A percentile compares a stretch with the other conserved stretches of the same genome.
phyloP scores from a whole-genome alignment of 2,888 invertebrate genomes.

The Phortica okadai region DNA sequence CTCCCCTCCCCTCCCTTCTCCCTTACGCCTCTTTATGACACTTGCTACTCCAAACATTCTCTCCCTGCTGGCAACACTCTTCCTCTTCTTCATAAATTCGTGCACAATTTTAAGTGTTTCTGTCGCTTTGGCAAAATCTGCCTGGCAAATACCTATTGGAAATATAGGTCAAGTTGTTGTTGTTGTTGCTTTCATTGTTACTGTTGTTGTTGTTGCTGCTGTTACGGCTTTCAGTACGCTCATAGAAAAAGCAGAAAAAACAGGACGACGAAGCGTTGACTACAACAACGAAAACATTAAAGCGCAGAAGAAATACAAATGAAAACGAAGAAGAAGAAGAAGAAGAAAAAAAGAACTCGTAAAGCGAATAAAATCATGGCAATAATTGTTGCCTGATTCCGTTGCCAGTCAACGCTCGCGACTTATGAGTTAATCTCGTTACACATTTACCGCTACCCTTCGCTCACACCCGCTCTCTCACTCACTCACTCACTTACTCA shows the following conservation, averaged over 20 bases:
- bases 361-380: slow-evolving; percentile 54
- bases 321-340: neutral
- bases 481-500: neutral
- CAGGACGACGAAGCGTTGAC: slow-evolving; percentile 31
- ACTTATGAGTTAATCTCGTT: slow-evolving; percentile 66
- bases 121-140: neutral
- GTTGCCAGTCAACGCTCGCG: slow-evolving; percentile 40
- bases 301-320: too few species aligned
- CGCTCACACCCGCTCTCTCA: neutral
- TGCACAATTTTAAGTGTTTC: slow-evolving; percentile 36
- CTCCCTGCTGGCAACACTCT: slow-evolving; percentile 20
- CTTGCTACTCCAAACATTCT: slow-evolving; percentile 13
- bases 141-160: slow-evolving; percentile 53
- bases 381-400: slow-evolving; percentile 60
- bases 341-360: neutral
- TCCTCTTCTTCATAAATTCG: neutral
- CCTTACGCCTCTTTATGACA: neutral
- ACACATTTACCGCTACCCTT: neutral
- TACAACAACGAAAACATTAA: slow-evolving; percentile 18
- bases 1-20: neutral
- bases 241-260: neutral
- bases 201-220: neutral
- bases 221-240: slow-evolving; percentile 13
- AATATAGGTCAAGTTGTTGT: slow-evolving; percentile 70
- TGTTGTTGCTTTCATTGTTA: slow-evolving; percentile 41